Evolutionary conservation across 2,113 vertebrate species (phyloP).

Genomic region (Nematolebias whitei): DNA sequence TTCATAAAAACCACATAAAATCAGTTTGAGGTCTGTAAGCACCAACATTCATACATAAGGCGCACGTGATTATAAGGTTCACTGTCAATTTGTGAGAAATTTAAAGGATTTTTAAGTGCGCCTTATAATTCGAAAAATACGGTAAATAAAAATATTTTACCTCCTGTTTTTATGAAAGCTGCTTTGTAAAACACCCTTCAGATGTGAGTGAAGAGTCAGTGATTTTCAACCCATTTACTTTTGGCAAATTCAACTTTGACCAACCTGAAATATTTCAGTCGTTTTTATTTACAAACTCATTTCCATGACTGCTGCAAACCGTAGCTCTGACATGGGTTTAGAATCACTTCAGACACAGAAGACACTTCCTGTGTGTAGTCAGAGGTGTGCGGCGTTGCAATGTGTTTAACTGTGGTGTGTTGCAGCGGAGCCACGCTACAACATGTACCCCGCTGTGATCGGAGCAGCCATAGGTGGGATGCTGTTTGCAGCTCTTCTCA

Average conservation of each 20-base stretch:
- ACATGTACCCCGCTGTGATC: slow-evolving; percentile 83
- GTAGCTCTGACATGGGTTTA: slow-evolving; percentile 25
- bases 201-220: neutral
- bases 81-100: too few relatives aligned
- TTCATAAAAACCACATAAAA: too few relatives aligned
- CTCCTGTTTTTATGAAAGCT: too few relatives aligned
- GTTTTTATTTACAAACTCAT: neutral
- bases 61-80: too few relatives aligned
- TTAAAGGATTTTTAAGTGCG: too few relatives aligned
- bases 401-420: slow-evolving; percentile 71
- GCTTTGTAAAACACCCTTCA: slow-evolving; percentile 2
- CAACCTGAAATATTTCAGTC: neutral
- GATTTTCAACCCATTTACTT: slow-evolving; percentile 36
- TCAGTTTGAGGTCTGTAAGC: too few relatives aligned
- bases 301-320: neutral
- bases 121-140: too few relatives aligned
- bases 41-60: too few relatives aligned
- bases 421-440: slow-evolving; percentile 83
- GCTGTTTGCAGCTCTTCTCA: slow-evolving; percentile 79
- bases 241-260: neutral
- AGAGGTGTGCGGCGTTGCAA: slow-evolving; percentile 44
- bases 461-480: slow-evolving; percentile 85
- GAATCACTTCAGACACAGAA: slow-evolving; percentile 22
- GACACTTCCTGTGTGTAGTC: neutral
- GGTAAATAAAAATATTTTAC: too few relatives aligned